Evolutionary conservation across 2,797 vertebrate species (phyloP).

Genomic region (Picus viridis): DNA sequence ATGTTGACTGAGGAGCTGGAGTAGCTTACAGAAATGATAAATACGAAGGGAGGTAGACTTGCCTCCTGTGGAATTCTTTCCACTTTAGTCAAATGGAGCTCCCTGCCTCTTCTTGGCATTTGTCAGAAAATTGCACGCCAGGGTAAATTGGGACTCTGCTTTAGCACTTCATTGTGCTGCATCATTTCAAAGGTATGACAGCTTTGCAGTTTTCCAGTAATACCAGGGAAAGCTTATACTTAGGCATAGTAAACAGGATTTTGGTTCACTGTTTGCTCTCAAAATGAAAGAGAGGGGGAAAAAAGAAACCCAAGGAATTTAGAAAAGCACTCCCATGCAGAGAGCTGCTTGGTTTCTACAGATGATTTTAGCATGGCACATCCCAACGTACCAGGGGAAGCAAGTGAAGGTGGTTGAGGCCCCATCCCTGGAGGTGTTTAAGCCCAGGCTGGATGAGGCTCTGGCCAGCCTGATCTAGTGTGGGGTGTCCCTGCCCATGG

Average conservation of each 20-base stretch:
- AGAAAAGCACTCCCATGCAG: background rate
- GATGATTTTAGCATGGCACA: background rate
- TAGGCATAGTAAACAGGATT: constrained; percentile 54
- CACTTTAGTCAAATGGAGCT: constrained; percentile 71
- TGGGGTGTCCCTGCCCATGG: no score
- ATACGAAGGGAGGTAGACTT: constrained; percentile 39
- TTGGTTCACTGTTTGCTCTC: constrained; percentile 14
- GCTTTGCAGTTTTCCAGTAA: constrained; percentile 69
- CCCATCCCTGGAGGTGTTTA: no score
- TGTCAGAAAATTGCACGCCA: constrained; percentile 66
- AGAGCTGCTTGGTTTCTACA: no score
- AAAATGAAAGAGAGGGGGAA: background rate
- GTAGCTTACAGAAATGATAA: constrained; percentile 67
- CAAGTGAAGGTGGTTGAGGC: no score
- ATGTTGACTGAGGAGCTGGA: constrained; percentile 54
- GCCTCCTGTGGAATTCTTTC: constrained; percentile 76
- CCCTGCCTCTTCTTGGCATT: constrained; percentile 67
- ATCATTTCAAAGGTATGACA: constrained; percentile 76
- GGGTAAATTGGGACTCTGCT: constrained; percentile 72
- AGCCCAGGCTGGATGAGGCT: no score
- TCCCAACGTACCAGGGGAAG: background rate
- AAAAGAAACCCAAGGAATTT: background rate
- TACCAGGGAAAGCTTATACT: constrained; percentile 40
- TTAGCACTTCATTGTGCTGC: constrained; percentile 77
- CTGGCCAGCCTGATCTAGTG: no score